Percentiles rank a stretch among this genome's conserved stretches.
These are phyloP conservation scores for Bothrops jararaca DNA, from an alignment of 2,113 vertebrate genomes.

Conservation along the genomic window DNA sequence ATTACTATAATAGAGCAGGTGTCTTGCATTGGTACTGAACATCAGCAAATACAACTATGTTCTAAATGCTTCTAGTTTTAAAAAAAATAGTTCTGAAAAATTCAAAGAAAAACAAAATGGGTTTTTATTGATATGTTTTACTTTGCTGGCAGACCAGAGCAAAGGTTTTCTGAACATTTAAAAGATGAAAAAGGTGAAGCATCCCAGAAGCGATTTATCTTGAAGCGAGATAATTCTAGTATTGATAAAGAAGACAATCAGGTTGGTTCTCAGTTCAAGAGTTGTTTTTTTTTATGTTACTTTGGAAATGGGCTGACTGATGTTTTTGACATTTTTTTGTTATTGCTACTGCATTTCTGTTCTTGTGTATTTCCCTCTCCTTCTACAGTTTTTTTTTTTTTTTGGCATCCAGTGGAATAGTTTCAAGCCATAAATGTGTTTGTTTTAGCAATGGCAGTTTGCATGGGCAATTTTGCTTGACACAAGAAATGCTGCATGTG, in stretches of 20 bases:
- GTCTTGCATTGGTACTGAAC: constrained; percentile 40
- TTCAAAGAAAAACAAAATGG: constrained; percentile 59
- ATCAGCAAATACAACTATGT: constrained; percentile 33
- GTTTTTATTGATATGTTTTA: constrained; percentile 79
- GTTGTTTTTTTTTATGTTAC: constrained; percentile 65
- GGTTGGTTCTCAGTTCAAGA: constrained; percentile 82
- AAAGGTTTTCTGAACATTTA: constrained; percentile 87
- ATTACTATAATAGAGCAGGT: constrained; percentile 54
- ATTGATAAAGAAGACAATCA: constrained; percentile 86
- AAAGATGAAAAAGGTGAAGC: constrained; percentile 86
- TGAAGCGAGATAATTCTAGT: constrained; percentile 87
- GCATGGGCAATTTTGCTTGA: constrained; percentile 77
- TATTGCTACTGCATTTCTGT: constrained; percentile 34
- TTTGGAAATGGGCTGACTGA: constrained; percentile 75
- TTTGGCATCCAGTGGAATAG: constrained; percentile 40
- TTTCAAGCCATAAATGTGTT: constrained; percentile 39
- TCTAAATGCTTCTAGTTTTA: constrained; percentile 53
- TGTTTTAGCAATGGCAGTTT: constrained; percentile 64
- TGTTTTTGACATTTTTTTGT: constrained; percentile 70
- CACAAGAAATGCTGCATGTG: constrained; percentile 72
- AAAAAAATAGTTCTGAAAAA: constrained; percentile 59
- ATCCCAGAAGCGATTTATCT: constrained; percentile 86
- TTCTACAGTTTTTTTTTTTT: not conserved
- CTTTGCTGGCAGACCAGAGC: constrained; percentile 84
- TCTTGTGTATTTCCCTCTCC: constrained; percentile 12